phyloP scores from a whole-genome alignment of 1,140 invertebrate species.

The Listronotus bonariensis region DNA sequence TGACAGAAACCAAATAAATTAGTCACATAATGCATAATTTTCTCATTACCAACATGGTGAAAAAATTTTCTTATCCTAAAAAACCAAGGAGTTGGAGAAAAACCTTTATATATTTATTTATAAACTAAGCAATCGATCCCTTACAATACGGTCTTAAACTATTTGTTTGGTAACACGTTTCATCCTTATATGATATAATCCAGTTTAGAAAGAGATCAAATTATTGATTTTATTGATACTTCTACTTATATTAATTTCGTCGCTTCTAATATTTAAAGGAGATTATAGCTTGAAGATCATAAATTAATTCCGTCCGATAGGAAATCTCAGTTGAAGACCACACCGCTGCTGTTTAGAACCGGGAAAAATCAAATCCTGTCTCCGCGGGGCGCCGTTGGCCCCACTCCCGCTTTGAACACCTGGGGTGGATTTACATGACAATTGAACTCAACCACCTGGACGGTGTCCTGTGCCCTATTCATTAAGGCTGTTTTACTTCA shows the following conservation, averaged over 20 bases:
- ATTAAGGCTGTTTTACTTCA: slow-evolving; percentile 7
- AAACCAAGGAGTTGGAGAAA: no score
- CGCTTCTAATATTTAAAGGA: slow-evolving; percentile 4
- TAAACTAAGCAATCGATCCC: no score
- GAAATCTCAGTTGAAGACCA: slow-evolving; percentile 23
- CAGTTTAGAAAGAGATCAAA: no score
- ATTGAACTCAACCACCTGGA: slow-evolving; percentile 43
- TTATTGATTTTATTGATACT: not conserved
- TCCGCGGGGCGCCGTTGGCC: slow-evolving; percentile 22
- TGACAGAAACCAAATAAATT: no score
- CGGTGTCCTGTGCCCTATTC: slow-evolving; percentile 27
- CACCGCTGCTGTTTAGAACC: slow-evolving; percentile 9
- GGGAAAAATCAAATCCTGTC: slow-evolving; percentile 8
- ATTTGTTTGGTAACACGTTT: no score
- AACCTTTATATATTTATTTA: no score
- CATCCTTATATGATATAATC: no score
- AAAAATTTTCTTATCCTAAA: no score
- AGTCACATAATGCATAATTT: no score
- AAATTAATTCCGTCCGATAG: slow-evolving; percentile 28
- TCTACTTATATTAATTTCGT: slow-evolving; percentile 5
- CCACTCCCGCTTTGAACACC: slow-evolving; percentile 26
- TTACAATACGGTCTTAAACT: no score
- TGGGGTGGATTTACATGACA: slow-evolving; percentile 43
- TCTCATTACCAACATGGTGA: no score
- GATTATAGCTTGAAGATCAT: slow-evolving; percentile 11